phyloP scores from a whole-genome alignment of 2,797 vertebrate species.

The Aphelocoma californica region DNA sequence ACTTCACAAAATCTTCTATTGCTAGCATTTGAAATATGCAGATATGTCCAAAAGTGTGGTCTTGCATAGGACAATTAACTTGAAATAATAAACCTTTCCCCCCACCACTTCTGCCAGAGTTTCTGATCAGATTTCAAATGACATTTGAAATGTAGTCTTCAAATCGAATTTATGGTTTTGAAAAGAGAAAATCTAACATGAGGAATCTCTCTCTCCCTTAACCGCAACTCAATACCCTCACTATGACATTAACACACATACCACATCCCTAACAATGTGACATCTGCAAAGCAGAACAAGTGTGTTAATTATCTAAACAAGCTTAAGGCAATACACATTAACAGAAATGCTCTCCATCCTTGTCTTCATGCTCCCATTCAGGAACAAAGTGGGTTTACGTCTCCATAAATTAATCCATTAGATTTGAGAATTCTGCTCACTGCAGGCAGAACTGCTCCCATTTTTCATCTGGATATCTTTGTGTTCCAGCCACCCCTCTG shows the following conservation, averaged over 20 bases:
- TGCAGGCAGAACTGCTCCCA: accelerated
- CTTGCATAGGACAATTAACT: background rate
- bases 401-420: background rate
- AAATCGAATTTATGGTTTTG: background rate
- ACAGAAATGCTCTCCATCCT: background rate
- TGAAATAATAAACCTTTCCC: background rate
- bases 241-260: background rate
- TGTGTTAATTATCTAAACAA: background rate
- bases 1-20: background rate
- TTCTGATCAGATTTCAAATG: background rate
- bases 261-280: background rate
- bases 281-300: background rate
- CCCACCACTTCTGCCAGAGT: background rate
- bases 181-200: background rate
- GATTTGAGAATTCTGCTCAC: background rate
- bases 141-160: background rate
- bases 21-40: background rate
- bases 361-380: background rate
- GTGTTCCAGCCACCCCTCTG: background rate
- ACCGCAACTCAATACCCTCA: background rate
- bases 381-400: background rate
- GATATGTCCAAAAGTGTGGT: background rate
- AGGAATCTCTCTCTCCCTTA: background rate
- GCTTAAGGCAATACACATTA: background rate
- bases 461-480: background rate